phyloP scores from a whole-genome alignment of 37 sponge, comb jelly and placozoan species.

The Aplysina aerophoba region DNA sequence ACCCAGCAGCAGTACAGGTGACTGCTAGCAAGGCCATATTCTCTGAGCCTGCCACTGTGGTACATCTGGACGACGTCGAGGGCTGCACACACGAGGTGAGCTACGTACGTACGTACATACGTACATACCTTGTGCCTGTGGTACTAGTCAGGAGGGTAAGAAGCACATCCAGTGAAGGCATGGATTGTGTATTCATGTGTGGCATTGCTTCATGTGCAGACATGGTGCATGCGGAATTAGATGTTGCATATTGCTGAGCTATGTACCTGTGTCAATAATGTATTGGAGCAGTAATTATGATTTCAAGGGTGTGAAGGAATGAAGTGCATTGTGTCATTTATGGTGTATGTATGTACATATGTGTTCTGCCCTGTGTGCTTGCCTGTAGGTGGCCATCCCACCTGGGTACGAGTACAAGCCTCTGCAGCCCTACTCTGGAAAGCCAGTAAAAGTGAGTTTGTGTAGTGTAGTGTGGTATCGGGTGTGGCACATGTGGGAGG shows the following conservation, averaged over 20 bases:
- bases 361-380: background rate
- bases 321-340: too few relatives aligned
- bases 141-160: too few relatives aligned
- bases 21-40: constrained; percentile 47
- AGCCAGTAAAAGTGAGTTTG: constrained; percentile 47
- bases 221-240: too few relatives aligned
- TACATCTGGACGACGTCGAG: constrained; percentile 63
- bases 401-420: constrained; percentile 50
- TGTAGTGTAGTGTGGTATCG: background rate
- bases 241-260: too few relatives aligned
- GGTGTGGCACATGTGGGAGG: too few relatives aligned
- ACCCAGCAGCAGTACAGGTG: background rate
- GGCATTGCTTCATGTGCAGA: too few relatives aligned
- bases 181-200: too few relatives aligned
- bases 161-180: too few relatives aligned
- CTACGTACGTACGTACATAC: background rate
- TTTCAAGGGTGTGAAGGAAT: too few relatives aligned
- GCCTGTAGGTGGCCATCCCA: constrained; percentile 67
- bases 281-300: too few relatives aligned
- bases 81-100: constrained; percentile 81
- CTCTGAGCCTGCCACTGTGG: constrained; percentile 47
- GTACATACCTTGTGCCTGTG: background rate
- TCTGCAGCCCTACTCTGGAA: constrained; percentile 36
- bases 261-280: background rate
- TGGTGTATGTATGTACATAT: too few relatives aligned